Evolutionary conservation across 1,140 invertebrate species (phyloP).

Genomic region (Aplysia californica): DNA sequence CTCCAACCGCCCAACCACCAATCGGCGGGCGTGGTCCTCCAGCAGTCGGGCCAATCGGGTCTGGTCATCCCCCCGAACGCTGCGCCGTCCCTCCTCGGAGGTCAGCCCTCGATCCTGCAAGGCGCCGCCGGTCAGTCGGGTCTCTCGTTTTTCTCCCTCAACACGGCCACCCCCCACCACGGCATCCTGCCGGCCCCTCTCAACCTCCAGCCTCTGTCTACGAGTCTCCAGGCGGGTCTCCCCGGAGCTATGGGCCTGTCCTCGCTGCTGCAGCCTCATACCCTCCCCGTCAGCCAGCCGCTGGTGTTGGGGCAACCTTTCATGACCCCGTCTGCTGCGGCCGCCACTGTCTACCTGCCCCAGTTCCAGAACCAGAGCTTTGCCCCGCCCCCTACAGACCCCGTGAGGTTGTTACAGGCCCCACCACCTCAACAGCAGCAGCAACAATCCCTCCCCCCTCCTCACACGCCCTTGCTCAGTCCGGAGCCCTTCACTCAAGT

Average conservation of each 20-base stretch:
- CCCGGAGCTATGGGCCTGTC: slow-evolving; percentile 4
- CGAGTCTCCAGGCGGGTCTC: too few species aligned
- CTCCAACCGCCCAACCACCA: too few species aligned
- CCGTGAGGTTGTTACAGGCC: neutral
- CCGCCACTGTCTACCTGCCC: too few species aligned
- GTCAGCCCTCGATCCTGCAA: neutral
- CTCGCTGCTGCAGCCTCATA: slow-evolving; percentile 3
- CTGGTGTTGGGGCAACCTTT: slow-evolving; percentile 15
- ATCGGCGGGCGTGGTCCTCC: too few species aligned
- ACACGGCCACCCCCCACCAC: neutral
- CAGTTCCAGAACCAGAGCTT: neutral
- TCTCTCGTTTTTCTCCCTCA: slow-evolving; percentile 14
- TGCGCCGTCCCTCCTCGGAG: neutral
- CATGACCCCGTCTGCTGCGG: neutral
- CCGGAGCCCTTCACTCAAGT: too few species aligned
- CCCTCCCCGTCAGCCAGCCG: neutral
- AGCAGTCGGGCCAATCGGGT: too few species aligned
- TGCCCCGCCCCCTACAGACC: neutral
- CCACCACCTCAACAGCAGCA: neutral
- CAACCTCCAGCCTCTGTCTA: too few species aligned
- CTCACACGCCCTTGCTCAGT: too few species aligned
- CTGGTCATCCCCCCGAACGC: too few species aligned
- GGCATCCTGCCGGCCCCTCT: too few species aligned
- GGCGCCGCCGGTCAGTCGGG: neutral
- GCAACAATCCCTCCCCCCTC: neutral